Percentiles rank a stretch among this genome's conserved stretches.
Conservation (phyloP, 2,888 invertebrate species). For the Lacanobia oleracea region DNA sequence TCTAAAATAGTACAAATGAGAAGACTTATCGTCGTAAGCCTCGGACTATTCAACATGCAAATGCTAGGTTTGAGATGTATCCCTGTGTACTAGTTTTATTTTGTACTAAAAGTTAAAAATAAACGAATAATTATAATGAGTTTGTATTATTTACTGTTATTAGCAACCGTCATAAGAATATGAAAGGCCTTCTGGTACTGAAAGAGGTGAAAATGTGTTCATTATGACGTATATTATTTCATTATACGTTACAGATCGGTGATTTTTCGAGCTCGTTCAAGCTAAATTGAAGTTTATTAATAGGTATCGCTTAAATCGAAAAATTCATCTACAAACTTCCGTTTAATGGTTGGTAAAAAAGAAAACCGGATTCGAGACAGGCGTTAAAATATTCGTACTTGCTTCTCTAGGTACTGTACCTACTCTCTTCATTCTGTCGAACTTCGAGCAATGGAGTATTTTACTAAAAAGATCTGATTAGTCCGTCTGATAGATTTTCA, state of each 20-base stretch:
- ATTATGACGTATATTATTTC: neutral
- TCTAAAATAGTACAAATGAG: conserved; percentile 91
- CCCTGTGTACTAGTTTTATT: conserved; percentile 91
- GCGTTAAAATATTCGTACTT: neutral
- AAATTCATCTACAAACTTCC: too few relatives aligned
- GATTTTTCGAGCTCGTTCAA: too few relatives aligned
- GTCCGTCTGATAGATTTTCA: too few relatives aligned
- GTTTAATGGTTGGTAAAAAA: too few relatives aligned
- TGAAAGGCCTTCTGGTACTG: neutral
- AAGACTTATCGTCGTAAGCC: conserved; percentile 91
- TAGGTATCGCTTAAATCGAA: too few relatives aligned
- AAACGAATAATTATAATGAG: conserved; percentile 86
- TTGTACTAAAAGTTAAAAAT: conserved; percentile 91
- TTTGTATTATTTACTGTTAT: conserved; percentile 41
- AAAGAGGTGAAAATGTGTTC: neutral
- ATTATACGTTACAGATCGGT: too few relatives aligned
- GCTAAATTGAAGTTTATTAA: too few relatives aligned
- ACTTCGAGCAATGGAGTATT: too few relatives aligned
- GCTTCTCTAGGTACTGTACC: too few relatives aligned
- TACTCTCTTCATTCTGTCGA: too few relatives aligned
- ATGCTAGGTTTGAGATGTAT: conserved; percentile 91
- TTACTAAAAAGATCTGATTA: too few relatives aligned
- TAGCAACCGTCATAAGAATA: neutral
- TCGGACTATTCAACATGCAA: conserved; percentile 91
- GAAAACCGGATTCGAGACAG: too few relatives aligned